These are phyloP conservation scores for Scomber japonicus DNA, from an alignment of 2,113 vertebrate genomes.

Conservation along the genomic window DNA sequence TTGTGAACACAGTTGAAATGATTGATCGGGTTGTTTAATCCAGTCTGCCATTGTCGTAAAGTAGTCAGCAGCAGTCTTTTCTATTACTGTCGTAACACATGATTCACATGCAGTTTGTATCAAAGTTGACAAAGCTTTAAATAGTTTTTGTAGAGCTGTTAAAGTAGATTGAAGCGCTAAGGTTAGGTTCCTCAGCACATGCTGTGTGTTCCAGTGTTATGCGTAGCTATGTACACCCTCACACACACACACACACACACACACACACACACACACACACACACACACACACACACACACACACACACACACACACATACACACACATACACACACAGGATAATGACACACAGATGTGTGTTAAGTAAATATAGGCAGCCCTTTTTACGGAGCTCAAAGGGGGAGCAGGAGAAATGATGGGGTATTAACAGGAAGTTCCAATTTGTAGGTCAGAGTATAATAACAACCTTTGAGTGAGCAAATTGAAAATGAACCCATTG, in stretches of 20 bases:
- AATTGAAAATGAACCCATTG: slow-evolving; percentile 82
- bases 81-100: background rate
- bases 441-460: slow-evolving; percentile 84
- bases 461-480: slow-evolving; percentile 81
- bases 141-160: slow-evolving; percentile 57
- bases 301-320: background rate
- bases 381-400: slow-evolving; percentile 68
- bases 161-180: slow-evolving; percentile 38
- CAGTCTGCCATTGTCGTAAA: slow-evolving; percentile 43
- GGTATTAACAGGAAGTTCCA: slow-evolving; percentile 82
- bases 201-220: slow-evolving; percentile 21
- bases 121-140: slow-evolving; percentile 54
- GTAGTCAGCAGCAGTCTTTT: slow-evolving; percentile 16
- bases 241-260: too few species aligned
- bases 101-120: slow-evolving; percentile 36
- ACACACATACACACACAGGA: slow-evolving; percentile 14
- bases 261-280: background rate
- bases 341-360: slow-evolving; percentile 80
- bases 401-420: slow-evolving; percentile 70
- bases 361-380: slow-evolving; percentile 73
- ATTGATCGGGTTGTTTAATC: slow-evolving; percentile 60
- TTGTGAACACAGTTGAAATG: slow-evolving; percentile 51
- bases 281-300: background rate
- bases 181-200: slow-evolving; percentile 34
- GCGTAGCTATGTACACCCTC: background rate